These are phyloP conservation scores for Fragum fragum DNA, from an alignment of 2,888 invertebrate genomes.

Conservation along the genomic window DNA sequence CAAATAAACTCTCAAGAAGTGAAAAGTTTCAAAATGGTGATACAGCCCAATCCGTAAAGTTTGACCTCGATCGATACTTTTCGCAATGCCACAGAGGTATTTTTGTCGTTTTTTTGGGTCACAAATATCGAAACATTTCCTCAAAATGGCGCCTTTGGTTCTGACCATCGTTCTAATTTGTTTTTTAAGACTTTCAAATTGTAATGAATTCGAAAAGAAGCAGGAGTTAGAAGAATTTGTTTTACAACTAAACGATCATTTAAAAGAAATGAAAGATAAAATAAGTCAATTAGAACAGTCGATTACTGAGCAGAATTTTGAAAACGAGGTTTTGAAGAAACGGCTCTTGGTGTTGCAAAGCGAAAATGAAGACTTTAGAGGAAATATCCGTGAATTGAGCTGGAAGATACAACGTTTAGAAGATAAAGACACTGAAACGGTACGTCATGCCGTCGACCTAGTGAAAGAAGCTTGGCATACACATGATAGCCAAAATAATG, in stretches of 20 bases:
- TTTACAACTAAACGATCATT: not conserved
- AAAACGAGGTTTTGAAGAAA: not conserved
- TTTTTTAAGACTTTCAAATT: not conserved
- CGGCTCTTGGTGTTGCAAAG: not conserved
- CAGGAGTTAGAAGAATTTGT: not conserved
- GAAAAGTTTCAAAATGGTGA: too few relatives aligned
- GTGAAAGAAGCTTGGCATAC: not conserved
- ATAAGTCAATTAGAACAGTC: not conserved
- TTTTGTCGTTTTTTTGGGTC: not conserved
- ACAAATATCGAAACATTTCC: not conserved
- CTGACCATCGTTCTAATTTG: not conserved
- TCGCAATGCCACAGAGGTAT: too few relatives aligned
- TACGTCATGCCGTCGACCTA: not conserved
- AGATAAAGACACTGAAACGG: not conserved
- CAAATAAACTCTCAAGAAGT: too few relatives aligned
- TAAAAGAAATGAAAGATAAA: not conserved
- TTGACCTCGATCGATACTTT: too few relatives aligned
- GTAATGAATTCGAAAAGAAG: too few relatives aligned
- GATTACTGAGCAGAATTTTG: not conserved
- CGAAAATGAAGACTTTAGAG: not conserved
- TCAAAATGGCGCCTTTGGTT: not conserved
- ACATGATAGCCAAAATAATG: not conserved
- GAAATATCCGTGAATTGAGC: not conserved
- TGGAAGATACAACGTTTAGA: not conserved
- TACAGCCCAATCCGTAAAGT: too few relatives aligned